Evolutionary conservation across 2,888 invertebrate species (phyloP).

Genomic region (Anticlea derivata): DNA sequence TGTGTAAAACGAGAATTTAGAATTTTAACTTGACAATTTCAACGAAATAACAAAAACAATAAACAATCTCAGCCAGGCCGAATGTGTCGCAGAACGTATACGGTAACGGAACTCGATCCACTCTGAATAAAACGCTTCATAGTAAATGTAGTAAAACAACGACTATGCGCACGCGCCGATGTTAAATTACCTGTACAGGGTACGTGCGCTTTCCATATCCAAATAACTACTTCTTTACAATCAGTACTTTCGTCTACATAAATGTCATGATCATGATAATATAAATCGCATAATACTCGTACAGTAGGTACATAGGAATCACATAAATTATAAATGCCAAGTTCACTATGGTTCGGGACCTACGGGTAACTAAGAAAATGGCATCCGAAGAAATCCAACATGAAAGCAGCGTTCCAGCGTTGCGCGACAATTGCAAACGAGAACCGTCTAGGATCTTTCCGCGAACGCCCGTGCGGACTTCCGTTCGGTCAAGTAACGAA

Average conservation of each 20-base stretch:
- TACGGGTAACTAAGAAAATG: slow-evolving; percentile 82
- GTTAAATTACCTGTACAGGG: slow-evolving; percentile 71
- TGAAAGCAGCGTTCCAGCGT: slow-evolving; percentile 45
- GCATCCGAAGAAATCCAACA: slow-evolving; percentile 71
- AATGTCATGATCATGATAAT: slow-evolving; percentile 73
- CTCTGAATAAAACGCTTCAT: slow-evolving; percentile 73
- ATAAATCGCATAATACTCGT: slow-evolving; percentile 73
- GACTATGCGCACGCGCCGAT: slow-evolving; percentile 61
- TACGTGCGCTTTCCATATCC: slow-evolving; percentile 58
- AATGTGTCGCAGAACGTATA: slow-evolving; percentile 69
- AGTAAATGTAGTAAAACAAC: slow-evolving; percentile 65
- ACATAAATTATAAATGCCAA: slow-evolving; percentile 83
- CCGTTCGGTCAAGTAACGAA: slow-evolving; percentile 49
- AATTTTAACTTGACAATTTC: slow-evolving; percentile 39
- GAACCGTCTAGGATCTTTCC: slow-evolving; percentile 50
- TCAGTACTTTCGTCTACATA: slow-evolving; percentile 69
- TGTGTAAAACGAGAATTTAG: slow-evolving; percentile 62
- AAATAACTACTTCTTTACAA: slow-evolving; percentile 67
- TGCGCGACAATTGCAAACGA: slow-evolving; percentile 42
- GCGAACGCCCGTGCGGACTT: slow-evolving; percentile 28
- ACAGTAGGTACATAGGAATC: slow-evolving; percentile 64
- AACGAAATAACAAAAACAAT: slow-evolving; percentile 31
- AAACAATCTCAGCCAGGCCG: slow-evolving; percentile 45
- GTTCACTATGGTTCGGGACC: slow-evolving; percentile 78
- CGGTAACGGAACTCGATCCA: slow-evolving; percentile 81